phyloP scores from a whole-genome alignment of 2,797 vertebrate genomes.

The Pantherophis vulpinus region DNA sequence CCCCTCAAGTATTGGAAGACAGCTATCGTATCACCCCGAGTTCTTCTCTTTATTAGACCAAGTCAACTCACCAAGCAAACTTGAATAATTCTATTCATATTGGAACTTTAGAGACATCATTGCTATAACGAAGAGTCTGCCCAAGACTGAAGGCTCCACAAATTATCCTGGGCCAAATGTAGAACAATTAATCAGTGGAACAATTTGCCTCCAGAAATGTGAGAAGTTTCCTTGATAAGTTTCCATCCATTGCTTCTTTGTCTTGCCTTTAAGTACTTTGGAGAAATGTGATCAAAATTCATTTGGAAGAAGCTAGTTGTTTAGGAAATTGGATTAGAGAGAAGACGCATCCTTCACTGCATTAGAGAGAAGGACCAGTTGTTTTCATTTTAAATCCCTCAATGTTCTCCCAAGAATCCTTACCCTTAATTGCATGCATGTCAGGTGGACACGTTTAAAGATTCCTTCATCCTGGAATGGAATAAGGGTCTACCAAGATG shows the following conservation, averaged over 20 bases:
- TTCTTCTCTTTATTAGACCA: neutral
- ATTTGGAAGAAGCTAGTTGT: neutral
- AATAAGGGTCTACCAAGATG: neutral
- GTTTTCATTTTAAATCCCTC: neutral
- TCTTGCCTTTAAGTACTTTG: neutral
- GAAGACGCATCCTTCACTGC: too few species aligned
- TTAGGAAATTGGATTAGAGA: neutral
- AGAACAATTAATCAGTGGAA: too few species aligned
- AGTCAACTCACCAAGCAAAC: too few species aligned
- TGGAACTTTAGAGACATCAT: too few species aligned
- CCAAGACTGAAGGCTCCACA: too few species aligned
- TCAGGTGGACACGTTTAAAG: neutral
- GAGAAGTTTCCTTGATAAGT: neutral
- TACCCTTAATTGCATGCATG: neutral
- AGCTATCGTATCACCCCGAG: neutral
- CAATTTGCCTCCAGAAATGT: too few species aligned
- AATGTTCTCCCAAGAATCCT: neutral
- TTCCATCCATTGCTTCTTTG: neutral
- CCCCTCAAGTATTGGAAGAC: neutral
- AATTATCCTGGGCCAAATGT: too few species aligned
- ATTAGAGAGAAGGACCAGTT: neutral
- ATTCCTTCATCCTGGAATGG: neutral
- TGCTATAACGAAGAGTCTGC: too few species aligned
- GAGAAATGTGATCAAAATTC: neutral
- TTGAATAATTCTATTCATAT: too few species aligned